These are phyloP conservation scores for Platysternon megacephalum DNA, from an alignment of 2,113 vertebrate genomes.

Conservation along the genomic window DNA sequence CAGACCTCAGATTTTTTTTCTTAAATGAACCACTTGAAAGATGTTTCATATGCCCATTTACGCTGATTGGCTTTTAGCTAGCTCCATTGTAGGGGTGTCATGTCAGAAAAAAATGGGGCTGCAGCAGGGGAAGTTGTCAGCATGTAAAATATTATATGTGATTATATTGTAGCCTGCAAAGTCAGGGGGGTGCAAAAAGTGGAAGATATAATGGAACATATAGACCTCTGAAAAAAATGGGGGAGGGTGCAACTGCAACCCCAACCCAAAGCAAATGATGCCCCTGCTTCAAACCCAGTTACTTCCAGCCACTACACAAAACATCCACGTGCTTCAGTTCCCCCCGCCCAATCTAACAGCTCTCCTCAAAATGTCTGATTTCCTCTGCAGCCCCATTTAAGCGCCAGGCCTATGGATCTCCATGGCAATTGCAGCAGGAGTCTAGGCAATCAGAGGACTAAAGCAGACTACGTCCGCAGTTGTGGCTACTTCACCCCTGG, in stretches of 20 bases:
- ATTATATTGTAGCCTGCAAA: background rate
- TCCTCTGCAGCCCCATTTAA: background rate
- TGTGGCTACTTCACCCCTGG: background rate
- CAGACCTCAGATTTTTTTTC: background rate
- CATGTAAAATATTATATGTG: background rate
- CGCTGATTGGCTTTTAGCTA: background rate
- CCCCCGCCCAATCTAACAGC: too few relatives aligned
- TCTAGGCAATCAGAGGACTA: background rate
- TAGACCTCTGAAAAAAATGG: too few relatives aligned
- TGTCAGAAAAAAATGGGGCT: background rate
- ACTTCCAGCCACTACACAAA: background rate
- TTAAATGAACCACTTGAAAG: background rate
- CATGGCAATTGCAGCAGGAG: accelerated
- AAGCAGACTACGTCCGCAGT: background rate
- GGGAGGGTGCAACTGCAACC: background rate
- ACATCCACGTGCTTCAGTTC: background rate
- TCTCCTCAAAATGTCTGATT: accelerated
- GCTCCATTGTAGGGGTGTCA: background rate
- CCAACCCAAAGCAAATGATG: background rate
- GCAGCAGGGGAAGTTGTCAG: background rate
- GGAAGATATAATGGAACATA: background rate
- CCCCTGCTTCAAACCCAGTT: background rate
- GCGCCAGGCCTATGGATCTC: background rate
- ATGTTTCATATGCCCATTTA: background rate
- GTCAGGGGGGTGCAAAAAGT: background rate